Percentiles rank a stretch among this genome's conserved stretches.
These are phyloP conservation scores for Julus scandinavius DNA, from an alignment of 2,888 invertebrate genomes.

Conservation along the genomic window DNA sequence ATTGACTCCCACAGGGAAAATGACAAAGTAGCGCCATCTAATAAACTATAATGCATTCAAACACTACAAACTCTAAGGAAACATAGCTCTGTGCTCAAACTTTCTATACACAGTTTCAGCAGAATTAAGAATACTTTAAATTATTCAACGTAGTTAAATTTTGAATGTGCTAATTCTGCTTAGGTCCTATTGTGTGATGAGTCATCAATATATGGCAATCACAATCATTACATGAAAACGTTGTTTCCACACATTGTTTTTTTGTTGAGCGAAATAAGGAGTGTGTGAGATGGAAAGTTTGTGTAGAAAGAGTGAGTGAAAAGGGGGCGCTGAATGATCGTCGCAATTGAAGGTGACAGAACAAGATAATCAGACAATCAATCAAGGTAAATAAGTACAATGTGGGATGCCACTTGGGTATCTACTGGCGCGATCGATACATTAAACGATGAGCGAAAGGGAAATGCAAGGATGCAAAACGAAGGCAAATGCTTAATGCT, in stretches of 20 bases:
- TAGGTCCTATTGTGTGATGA: no score
- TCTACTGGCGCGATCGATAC: conserved; percentile 5
- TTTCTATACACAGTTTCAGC: no score
- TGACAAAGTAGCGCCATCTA: background rate
- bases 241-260: background rate
- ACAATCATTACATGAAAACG: background rate
- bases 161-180: no score
- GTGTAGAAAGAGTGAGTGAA: background rate
- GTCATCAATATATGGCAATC: background rate
- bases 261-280: background rate
- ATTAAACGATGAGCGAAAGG: background rate
- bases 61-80: background rate
- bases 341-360: conserved; percentile 47
- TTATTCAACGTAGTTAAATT: no score
- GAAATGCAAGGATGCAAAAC: conserved; percentile 27
- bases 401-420: conserved; percentile 29
- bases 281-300: background rate
- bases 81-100: no score
- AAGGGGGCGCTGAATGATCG: conserved; percentile 26
- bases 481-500: background rate
- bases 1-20: background rate
- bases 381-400: conserved; percentile 50
- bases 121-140: no score
- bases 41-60: background rate
- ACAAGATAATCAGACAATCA: conserved; percentile 49